phyloP scores from a whole-genome alignment of 2,113 vertebrate species.

The Panurus biarmicus region DNA sequence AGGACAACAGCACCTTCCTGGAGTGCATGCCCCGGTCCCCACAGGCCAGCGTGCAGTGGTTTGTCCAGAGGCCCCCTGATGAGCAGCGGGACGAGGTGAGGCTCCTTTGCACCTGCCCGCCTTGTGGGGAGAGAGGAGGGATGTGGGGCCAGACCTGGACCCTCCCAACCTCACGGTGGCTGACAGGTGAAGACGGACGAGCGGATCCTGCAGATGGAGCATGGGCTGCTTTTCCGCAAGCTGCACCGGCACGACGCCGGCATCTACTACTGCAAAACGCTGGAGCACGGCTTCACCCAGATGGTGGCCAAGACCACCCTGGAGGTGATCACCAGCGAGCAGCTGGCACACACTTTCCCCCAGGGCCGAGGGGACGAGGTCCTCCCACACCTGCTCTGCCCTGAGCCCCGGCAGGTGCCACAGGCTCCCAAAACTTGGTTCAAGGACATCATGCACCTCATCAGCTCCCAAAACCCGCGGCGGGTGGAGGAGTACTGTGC shows the following conservation, averaged over 20 bases:
- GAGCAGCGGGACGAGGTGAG: slow-evolving; percentile 82
- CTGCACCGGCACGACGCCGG: slow-evolving; percentile 79
- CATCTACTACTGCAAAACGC: slow-evolving; percentile 80
- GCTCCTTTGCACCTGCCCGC: background rate
- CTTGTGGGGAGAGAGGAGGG: background rate
- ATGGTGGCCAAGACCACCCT: slow-evolving; percentile 76
- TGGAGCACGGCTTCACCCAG: slow-evolving; percentile 87
- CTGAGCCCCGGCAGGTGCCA: background rate
- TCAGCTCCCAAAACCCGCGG: slow-evolving; percentile 78
- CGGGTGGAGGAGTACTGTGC: slow-evolving; percentile 88
- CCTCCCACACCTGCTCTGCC: background rate
- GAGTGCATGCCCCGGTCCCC: slow-evolving; percentile 88
- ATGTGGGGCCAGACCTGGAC: accelerated
- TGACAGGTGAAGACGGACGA: slow-evolving; percentile 85
- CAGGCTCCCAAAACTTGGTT: slow-evolving; percentile 81
- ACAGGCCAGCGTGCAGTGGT: slow-evolving; percentile 85
- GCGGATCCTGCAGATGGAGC: slow-evolving; percentile 80
- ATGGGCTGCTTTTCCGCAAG: slow-evolving; percentile 84
- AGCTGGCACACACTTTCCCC: slow-evolving; percentile 72
- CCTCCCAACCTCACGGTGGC: accelerated
- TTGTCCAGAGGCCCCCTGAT: slow-evolving; percentile 73
- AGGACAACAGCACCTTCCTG: slow-evolving; percentile 92
- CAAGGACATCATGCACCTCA: slow-evolving; percentile 90
- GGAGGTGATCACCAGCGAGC: slow-evolving; percentile 77
- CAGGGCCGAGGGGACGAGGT: slow-evolving; percentile 20